These are phyloP conservation scores for Belonocnema kinseyi DNA, from an alignment of 1,140 invertebrate species.

Conservation along the genomic window DNA sequence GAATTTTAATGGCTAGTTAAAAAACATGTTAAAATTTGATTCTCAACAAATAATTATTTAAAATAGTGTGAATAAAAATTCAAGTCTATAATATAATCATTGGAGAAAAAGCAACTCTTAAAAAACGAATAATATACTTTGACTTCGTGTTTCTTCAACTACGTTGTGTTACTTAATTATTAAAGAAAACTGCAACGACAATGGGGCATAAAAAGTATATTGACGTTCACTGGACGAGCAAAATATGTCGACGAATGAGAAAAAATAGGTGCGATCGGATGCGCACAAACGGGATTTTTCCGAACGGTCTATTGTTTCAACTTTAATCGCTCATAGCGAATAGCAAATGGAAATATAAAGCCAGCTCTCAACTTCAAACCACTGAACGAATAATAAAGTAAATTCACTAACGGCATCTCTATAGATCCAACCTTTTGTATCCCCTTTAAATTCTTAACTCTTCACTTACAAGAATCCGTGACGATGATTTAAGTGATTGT, in stretches of 20 bases:
- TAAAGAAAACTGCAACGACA: neutral
- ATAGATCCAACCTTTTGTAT: neutral
- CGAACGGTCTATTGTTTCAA: neutral
- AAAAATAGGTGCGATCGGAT: conserved; percentile 11
- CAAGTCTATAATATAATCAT: no score
- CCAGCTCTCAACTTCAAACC: neutral
- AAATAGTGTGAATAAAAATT: no score
- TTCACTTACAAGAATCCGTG: neutral
- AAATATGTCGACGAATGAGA: neutral
- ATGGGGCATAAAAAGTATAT: conserved; percentile 8
- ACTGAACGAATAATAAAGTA: neutral
- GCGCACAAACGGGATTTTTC: neutral
- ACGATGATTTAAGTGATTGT: conserved; percentile 5
- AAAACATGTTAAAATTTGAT: no score
- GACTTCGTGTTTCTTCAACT: neutral
- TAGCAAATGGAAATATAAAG: conserved; percentile 17
- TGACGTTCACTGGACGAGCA: neutral
- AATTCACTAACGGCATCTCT: neutral
- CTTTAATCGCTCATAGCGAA: conserved; percentile 26
- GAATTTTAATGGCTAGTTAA: no score
- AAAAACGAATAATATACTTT: no score
- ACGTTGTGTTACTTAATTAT: neutral
- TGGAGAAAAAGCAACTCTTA: no score
- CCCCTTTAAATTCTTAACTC: neutral
- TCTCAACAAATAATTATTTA: no score